Conservation (phyloP, 2,113 vertebrate species). For the Actenoides hombroni region DNA sequence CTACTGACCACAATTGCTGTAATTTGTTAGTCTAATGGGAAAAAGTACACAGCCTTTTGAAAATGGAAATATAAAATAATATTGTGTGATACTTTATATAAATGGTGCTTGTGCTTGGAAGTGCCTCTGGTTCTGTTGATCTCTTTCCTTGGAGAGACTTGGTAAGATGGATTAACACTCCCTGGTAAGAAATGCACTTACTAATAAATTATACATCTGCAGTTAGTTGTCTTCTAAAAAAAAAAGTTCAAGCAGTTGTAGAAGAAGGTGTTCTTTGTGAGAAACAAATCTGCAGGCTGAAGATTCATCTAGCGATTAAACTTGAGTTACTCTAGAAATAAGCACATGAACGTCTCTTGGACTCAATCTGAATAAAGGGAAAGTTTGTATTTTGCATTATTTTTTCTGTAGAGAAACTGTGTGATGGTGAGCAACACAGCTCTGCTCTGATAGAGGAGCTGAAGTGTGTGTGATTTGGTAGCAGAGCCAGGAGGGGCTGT, state of each 20-base stretch:
- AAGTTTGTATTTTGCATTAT: background rate
- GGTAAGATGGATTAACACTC: conserved; percentile 57
- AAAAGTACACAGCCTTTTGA: conserved; percentile 42
- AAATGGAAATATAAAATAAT: conserved; percentile 66
- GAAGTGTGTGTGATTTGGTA: no score
- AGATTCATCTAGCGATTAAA: background rate
- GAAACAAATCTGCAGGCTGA: background rate
- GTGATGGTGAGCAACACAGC: background rate
- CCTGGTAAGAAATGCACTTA: conserved; percentile 32
- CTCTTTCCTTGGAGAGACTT: conserved; percentile 39
- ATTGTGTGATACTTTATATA: conserved; percentile 52
- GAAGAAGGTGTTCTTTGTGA: background rate
- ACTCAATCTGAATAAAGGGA: background rate
- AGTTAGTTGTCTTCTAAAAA: background rate
- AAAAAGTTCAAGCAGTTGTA: background rate
- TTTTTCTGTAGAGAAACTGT: background rate
- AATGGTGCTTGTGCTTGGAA: conserved; percentile 37
- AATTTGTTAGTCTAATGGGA: conserved; percentile 74
- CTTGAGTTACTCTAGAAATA: background rate
- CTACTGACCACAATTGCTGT: conserved; percentile 70
- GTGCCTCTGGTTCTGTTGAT: conserved; percentile 31
- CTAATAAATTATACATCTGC: conserved; percentile 52
- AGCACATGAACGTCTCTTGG: background rate
- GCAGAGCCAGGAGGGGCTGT: background rate
- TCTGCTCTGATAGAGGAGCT: background rate